These are phyloP conservation scores for Pachydiplax longipennis DNA, from an alignment of 2,888 invertebrate genomes.

Conservation along the genomic window DNA sequence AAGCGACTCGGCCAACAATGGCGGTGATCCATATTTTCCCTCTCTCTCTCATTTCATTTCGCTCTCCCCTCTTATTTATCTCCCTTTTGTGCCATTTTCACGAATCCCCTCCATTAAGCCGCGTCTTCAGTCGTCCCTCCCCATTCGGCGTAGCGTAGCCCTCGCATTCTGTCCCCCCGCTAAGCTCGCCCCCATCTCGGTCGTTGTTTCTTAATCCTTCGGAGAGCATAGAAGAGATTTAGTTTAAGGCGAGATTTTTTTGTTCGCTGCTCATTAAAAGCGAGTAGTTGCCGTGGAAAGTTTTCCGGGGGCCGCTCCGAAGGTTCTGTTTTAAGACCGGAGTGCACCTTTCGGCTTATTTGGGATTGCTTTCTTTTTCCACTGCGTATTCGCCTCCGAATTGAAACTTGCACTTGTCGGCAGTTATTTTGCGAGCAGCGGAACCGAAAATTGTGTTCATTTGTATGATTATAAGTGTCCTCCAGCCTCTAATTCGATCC, in stretches of 20 bases:
- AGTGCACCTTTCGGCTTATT: neutral
- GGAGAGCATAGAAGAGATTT: neutral
- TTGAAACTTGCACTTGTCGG: too few relatives aligned
- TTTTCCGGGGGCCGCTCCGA: neutral
- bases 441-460: too few relatives aligned
- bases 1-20: slow-evolving; percentile 30
- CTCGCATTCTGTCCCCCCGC: neutral
- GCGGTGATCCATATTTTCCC: neutral
- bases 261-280: neutral
- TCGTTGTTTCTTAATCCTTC: neutral
- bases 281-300: neutral
- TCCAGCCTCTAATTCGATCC: too few relatives aligned
- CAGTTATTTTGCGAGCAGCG: too few relatives aligned
- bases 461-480: too few relatives aligned
- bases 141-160: neutral
- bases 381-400: too few relatives aligned
- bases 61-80: neutral
- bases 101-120: slow-evolving; percentile 6
- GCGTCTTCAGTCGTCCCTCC: neutral
- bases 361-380: too few relatives aligned
- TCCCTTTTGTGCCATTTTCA: slow-evolving; percentile 5
- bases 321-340: neutral
- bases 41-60: slow-evolving; percentile 14
- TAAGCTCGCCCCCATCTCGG: neutral
- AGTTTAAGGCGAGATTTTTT: neutral